Evolutionary conservation across 2,797 vertebrate species (phyloP), one percentile per base, ranked within the genome.

Genomic region (Bradypus variegatus): DNA sequence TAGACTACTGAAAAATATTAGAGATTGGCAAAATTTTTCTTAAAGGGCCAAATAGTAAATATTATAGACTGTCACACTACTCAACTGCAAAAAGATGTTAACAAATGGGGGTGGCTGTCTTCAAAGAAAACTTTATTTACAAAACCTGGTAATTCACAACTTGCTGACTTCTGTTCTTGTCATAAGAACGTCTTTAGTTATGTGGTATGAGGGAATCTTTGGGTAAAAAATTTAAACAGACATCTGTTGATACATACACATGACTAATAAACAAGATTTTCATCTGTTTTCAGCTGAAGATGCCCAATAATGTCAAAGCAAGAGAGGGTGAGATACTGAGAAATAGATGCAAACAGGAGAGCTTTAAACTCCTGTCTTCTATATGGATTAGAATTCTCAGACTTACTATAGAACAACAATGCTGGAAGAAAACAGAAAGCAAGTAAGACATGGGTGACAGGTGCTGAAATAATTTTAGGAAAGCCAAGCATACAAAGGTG

Each of bases 391-490:
- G 60, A 58, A 92, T 72, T 29, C 64, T 16, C 62, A 50, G 62
- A 92, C 33, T 86, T 55, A 86, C 60, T 53, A 58, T 3, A 45
- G 33, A 86, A 88, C 15, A 75, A 7, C 53, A 21, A 76, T 53
- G 36, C 45, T 77, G 29, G 15, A 15, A 6, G 58, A 67, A 53
- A 73, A 62, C 0, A 19, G 9, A 89, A 41, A 6, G 58, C 80
- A 86, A 80, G 69, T n/a, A 70, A 89, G 27, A 21, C 55, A 13
- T 18, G 48, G 3, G 31, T 62, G 36, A 64, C 62, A 89, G 64
- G 12, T 55, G 5, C 53, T 65, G 36, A 72, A 86, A 94, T 81
- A 77, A 86, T 38, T 94, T 94, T 78, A 90, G 82, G 64, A 82
- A 70, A 86, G 55, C 45, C 82, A 90, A 76, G n/a, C 23, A 70